Evolutionary conservation across 2,113 vertebrate genomes (phyloP), one percentile per base, ranked within the genome.

Genomic region (Archilochus colubris): DNA sequence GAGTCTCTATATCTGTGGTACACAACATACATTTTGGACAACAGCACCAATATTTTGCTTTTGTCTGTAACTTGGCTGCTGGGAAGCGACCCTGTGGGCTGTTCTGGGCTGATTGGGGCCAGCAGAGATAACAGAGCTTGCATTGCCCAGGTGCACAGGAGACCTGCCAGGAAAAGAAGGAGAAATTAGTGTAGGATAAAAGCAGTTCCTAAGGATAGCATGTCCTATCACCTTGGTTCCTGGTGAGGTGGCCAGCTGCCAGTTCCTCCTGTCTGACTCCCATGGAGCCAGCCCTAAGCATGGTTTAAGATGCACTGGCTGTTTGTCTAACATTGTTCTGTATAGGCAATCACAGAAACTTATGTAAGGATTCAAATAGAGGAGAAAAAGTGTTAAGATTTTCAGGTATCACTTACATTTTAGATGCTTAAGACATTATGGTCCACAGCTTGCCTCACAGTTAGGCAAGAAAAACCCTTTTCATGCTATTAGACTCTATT

Each of bases 201-300:
- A 89, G 36, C 28, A 79, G 3, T 46, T 82, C 25, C 2, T 53
- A 61, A 72, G 28, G 25, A 12, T 10, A 38, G 20, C 1, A 0
- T 54, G 33, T 50, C 24, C 30, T 84, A 23, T 69, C 43, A 40
- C 70, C 27, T 75, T 48, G 30, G 50, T 67, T 54, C 33, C 23
- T 86, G 76, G 28, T 0, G 0, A 73, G 58, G 24, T 57, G 46
- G 11, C 51, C 61, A 48, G 7, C 72, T 88, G 69, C n/a, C 51
- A 46, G 21, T 27, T 89, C 27, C 12, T 90, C 6, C 43, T 57
- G 23, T 62, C 24, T 1, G 6, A 30, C 38, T 84, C 24, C 43
- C 14, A 1, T 3, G 3, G 0, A 1, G 14, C 31, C 0, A 1
- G 14, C 31, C 12, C 55, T 38, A 36, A 82, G 11, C 2, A 1